These are phyloP conservation scores for Tragelaphus eurycerus DNA, from an alignment of 2,797 vertebrate genomes.

Conservation along the genomic window DNA sequence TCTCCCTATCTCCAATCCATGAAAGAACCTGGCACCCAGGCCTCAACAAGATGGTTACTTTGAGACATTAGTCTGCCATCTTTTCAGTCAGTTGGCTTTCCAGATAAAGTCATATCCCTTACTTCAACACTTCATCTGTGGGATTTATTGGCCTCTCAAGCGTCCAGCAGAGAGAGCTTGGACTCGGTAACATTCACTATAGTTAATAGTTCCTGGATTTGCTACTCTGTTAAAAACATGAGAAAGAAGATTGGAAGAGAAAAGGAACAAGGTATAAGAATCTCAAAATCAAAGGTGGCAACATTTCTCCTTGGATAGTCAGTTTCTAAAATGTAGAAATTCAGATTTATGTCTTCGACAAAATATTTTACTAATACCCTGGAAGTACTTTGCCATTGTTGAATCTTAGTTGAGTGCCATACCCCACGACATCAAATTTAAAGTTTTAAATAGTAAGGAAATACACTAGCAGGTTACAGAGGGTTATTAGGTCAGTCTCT, in stretches of 20 bases:
- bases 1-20: background rate
- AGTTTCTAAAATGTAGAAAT: constrained; percentile 5
- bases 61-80: background rate
- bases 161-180: background rate
- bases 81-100: background rate
- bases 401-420: background rate
- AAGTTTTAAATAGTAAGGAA: background rate
- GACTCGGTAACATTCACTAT: background rate
- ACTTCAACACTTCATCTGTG: background rate
- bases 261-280: background rate
- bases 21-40: background rate
- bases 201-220: background rate
- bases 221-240: background rate
- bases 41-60: background rate
- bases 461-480: background rate
- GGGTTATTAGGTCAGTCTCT: background rate
- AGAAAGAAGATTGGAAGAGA: background rate
- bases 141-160: background rate
- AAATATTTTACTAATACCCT: background rate
- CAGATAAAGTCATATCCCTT: background rate
- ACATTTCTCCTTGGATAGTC: background rate
- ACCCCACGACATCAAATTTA: background rate
- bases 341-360: background rate
- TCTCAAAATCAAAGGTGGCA: background rate
- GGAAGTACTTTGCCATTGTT: background rate